Base-by-base conservation (phyloP, 2,888 invertebrate genomes). In the Diarsia mendica region DNA sequence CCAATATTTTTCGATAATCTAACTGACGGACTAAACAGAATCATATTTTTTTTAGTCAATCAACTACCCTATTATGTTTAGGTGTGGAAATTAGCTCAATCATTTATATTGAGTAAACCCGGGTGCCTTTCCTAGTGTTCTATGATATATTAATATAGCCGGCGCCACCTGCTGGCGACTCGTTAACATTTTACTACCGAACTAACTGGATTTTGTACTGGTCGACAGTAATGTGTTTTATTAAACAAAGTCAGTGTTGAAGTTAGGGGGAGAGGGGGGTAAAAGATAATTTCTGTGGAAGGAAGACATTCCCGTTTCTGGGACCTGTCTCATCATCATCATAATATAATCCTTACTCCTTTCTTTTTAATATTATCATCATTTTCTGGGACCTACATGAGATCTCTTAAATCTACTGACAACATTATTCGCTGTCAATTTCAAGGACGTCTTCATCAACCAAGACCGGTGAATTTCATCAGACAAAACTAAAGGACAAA, bases 81-180 rank as follows among this genome's bases (percentile, higher is more conserved):
- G 4, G 6, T 55, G 13, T 23, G 3, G 44, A 60, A 65, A 15
- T 18, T 3, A 11, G 13, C 6, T 18, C 51, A 61, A 23, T 53
- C 18, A 48, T 53, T 75, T 64, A 64, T 48, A 0, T 23, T 28
- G 61, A 72, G 71, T 46, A 63, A 77, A n/a, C 23, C 80, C 63
- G 8, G 73, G 63, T 46, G 67, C 53, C 15, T 20, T n/a, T 77
- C 69, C 76, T 82, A 83, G 82, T 80, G 44, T 78, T 44, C 49
- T 78, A 82, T 80, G 83, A 80, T 84, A 76, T 80, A 79, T 79
- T 84, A 84, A 84, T 85, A 74, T 76, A 77, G 61, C 28, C 70
- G 89, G 90, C 90, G 90, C 91, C 93, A 92, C 91, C 92, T 92
- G 93, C 89, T 87, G 82, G 85, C 81, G 79, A 86, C 90, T 91